These are phyloP conservation scores for Hydrolagus colliei DNA, from an alignment of 2,797 vertebrate genomes.

Conservation along the genomic window DNA sequence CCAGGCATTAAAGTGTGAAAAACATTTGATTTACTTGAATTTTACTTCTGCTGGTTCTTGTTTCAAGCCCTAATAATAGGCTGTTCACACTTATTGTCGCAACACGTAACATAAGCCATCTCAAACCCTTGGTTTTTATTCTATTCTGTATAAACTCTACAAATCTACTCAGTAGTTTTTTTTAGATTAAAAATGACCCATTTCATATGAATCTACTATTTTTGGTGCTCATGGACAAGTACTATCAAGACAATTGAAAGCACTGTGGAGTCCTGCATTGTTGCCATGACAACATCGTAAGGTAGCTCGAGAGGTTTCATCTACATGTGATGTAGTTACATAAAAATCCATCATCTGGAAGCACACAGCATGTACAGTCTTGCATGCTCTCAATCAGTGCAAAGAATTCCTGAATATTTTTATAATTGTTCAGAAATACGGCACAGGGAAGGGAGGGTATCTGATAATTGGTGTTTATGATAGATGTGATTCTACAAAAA, in stretches of 20 bases:
- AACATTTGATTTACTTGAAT: not conserved
- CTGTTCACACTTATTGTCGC: not conserved
- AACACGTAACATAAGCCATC: not conserved
- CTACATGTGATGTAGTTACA: constrained; percentile 53
- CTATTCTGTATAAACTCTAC: not conserved
- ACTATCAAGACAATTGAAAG: constrained; percentile 54
- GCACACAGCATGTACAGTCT: constrained; percentile 50
- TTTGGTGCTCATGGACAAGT: constrained; percentile 37
- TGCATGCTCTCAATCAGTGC: constrained; percentile 41
- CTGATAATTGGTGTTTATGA: not conserved
- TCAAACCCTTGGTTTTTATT: not conserved
- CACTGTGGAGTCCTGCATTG: constrained; percentile 51
- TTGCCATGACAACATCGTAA: constrained; percentile 59
- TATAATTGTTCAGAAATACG: no score
- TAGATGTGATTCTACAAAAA: not conserved
- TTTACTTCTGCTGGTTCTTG: not conserved
- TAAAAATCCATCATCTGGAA: constrained; percentile 53
- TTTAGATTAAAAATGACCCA: not conserved
- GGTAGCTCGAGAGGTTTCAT: constrained; percentile 55
- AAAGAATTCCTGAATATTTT: not conserved
- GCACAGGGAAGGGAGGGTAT: no score
- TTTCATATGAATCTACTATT: not conserved
- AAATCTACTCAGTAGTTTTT: not conserved
- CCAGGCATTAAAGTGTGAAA: not conserved
- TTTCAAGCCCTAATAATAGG: no score